These are phyloP conservation scores for Donacobius atricapilla DNA, from an alignment of 2,113 vertebrate genomes.

Conservation along the genomic window DNA sequence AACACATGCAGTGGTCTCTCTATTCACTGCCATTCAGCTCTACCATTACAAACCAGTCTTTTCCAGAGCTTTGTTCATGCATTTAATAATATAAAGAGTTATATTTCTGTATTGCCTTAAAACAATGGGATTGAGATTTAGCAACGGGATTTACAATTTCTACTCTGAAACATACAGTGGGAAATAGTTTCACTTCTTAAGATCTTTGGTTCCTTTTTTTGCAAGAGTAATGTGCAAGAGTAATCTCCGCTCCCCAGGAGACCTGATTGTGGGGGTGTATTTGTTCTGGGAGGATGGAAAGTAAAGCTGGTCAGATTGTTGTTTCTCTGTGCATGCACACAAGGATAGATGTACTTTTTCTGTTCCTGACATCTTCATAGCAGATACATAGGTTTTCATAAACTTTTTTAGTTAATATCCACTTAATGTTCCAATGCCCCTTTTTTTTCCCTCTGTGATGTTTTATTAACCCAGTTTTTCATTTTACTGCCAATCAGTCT, in stretches of 20 bases:
- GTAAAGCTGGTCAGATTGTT: not conserved
- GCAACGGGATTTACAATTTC: not conserved
- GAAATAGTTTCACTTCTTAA: not conserved
- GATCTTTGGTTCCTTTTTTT: not conserved
- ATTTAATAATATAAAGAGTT: not conserved
- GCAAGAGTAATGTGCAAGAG: not conserved
- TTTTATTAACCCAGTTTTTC: not conserved
- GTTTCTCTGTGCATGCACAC: not conserved
- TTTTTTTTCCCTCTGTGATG: not conserved
- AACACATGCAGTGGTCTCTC: not conserved
- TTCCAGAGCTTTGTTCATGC: not conserved
- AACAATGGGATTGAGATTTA: not conserved
- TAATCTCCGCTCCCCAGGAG: not conserved
- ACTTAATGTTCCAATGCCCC: not conserved
- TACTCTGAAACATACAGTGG: not conserved
- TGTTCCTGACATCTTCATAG: not conserved
- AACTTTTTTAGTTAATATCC: not conserved
- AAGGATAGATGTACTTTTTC: not conserved
- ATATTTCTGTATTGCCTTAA: not conserved
- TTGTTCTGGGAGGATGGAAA: not conserved
- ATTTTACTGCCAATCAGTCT: not conserved
- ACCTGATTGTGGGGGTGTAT: not conserved
- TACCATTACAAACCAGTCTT: not conserved
- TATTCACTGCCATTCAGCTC: not conserved
- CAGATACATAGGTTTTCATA: not conserved